Base-by-base conservation (phyloP, 2,888 invertebrate species). In the Frankliniella fusca region DNA sequence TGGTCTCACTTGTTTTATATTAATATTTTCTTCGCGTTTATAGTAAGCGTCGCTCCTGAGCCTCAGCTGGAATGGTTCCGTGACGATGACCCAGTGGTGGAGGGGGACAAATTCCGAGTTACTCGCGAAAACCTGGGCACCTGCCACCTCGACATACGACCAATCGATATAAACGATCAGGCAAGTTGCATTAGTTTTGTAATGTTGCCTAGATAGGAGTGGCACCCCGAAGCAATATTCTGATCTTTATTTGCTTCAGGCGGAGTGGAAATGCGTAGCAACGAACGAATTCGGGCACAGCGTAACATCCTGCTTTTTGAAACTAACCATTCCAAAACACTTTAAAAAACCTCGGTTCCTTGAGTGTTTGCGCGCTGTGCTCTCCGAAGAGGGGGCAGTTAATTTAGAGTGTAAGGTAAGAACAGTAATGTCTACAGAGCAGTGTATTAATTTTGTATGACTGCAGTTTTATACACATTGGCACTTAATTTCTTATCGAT, bases 221-320 rank as follows among this genome's bases (percentile, higher is more conserved):
- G 28, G 3, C 3, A 79, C 15, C 23, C 80, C 11, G 61, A 28
- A 15, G 15, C 28, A 15, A 27, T 48, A 23, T 5, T 23, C 23
- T 28, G 80, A 12, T 50, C n/a, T n/a, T 8, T 80, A 49, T 83
- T 81, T 82, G 82, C 84, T 85, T 28, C 85, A 90, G 88, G 95
- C 95, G 0, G 96, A 96, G 87, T 97, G 96, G 96, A 96, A 96
- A 87, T 96, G 96, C 87, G 93, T 96, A 5, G 96, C 95, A 11
- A 92, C 93, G 83, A 97, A 96, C 87, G 95, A 96, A 86, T 96
- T 93, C 86, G 97, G 97, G 0, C 95, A 96, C 86, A 95, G 95
- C 85, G 92, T 95, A 10, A 96, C 96, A 0, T 95, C 95, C 0
- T 95, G 95, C 87, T 95, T 95, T 86, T 90, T 97, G 0, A 94